Conservation (phyloP, 1,140 invertebrate genomes). For the Magallana gigas region DNA sequence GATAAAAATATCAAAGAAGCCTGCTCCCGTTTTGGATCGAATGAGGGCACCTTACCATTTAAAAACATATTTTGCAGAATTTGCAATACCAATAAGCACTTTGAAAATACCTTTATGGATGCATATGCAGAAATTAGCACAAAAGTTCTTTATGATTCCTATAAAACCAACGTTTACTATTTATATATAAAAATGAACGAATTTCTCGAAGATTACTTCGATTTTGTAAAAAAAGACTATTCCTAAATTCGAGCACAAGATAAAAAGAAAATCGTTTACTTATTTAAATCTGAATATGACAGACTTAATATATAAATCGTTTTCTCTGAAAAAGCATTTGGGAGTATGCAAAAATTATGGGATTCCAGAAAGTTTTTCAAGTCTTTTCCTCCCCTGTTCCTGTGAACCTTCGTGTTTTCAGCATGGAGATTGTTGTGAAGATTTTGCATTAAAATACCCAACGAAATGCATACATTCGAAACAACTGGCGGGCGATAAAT, state of each 20-base stretch:
- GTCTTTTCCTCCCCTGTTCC: background rate
- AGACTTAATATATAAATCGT: background rate
- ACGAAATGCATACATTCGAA: background rate
- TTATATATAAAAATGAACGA: background rate
- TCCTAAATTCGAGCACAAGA: background rate
- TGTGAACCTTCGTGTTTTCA: background rate
- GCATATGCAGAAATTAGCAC: background rate
- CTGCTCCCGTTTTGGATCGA: background rate
- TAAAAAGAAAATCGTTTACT: background rate
- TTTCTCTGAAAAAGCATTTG: background rate
- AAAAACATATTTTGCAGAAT: background rate
- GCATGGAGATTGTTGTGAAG: conserved; percentile 10
- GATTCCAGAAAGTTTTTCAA: background rate
- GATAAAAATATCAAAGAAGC: conserved; percentile 17
- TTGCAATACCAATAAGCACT: background rate
- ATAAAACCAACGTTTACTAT: background rate
- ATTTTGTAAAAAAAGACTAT: background rate
- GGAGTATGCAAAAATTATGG: background rate
- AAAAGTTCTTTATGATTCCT: background rate
- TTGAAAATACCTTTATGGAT: background rate
- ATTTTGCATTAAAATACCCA: conserved; percentile 36
- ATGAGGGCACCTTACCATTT: background rate
- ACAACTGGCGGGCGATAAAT: background rate
- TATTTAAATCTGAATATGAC: background rate
- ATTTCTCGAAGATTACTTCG: conserved; percentile 8